phyloP scores from a whole-genome alignment of 2,797 vertebrate species.

The Ctenopoma kingsleyae region DNA sequence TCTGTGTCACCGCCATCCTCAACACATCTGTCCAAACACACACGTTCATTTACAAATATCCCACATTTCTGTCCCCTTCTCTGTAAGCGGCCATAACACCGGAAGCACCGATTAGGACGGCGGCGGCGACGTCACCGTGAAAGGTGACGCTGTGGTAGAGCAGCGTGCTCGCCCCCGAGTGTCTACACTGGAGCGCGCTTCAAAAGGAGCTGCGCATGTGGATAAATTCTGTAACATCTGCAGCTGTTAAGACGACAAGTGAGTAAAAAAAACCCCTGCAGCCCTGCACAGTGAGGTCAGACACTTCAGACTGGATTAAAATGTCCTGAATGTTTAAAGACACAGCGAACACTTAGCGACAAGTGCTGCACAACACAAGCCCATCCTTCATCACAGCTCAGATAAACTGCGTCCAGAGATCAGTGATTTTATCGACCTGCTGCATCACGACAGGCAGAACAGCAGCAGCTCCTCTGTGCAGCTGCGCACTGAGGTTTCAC shows the following conservation, averaged over 20 bases:
- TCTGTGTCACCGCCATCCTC: constrained; percentile 65
- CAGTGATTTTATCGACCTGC: constrained; percentile 1
- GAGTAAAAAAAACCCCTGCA: neutral
- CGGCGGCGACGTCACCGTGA: constrained; percentile 28
- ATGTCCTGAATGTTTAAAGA: neutral
- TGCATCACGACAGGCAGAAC: constrained; percentile 7
- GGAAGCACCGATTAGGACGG: constrained; percentile 62
- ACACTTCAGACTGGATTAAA: neutral
- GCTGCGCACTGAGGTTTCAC: neutral
- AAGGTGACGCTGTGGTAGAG: constrained; percentile 26
- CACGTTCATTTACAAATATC: neutral
- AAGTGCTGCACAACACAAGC: constrained; percentile 12
- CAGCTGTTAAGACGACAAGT: neutral
- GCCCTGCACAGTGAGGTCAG: constrained; percentile 9
- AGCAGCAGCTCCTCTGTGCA: constrained; percentile 1
- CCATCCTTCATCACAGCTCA: neutral
- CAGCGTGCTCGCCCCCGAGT: constrained; percentile 53
- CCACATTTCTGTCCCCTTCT: constrained; percentile 39
- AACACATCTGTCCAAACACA: constrained; percentile 5
- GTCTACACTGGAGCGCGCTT: constrained; percentile 28
- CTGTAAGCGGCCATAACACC: constrained; percentile 81
- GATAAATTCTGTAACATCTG: neutral
- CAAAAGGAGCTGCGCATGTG: neutral
- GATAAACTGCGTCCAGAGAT: neutral
- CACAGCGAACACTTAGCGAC: neutral